phyloP scores from a whole-genome alignment of 2,113 vertebrate species.

The Pseudopipra pipra region DNA sequence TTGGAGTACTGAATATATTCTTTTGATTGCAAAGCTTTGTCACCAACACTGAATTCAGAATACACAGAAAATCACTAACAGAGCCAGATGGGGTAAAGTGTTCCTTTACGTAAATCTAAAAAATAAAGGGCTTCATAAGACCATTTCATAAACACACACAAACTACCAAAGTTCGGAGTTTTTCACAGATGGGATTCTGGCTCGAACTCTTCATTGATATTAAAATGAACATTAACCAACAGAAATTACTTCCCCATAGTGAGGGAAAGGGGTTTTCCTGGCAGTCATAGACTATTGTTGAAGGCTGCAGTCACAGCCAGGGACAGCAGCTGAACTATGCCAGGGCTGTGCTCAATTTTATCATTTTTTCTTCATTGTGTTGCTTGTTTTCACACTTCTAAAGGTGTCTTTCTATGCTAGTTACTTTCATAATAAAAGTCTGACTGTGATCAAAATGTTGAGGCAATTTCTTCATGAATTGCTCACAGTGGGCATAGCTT shows the following conservation, averaged over 20 bases:
- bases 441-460: slow-evolving; percentile 42
- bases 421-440: slow-evolving; percentile 45
- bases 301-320: neutral
- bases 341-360: slow-evolving; percentile 17
- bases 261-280: neutral
- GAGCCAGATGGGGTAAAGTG: neutral
- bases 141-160: neutral
- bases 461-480: slow-evolving; percentile 43
- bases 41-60: neutral
- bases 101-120: neutral
- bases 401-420: slow-evolving; percentile 33
- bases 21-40: neutral
- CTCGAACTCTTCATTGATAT: neutral
- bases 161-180: neutral
- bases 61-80: neutral
- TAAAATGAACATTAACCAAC: slow-evolving; percentile 5
- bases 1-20: neutral
- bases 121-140: neutral
- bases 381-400: slow-evolving; percentile 48
- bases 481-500: slow-evolving; percentile 38
- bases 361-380: slow-evolving; percentile 32
- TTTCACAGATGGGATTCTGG: neutral
- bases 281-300: neutral
- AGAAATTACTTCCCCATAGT: neutral
- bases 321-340: slow-evolving; percentile 2